Evolutionary conservation across 2,888 invertebrate species (phyloP), one percentile per base, ranked within the genome.

Genomic region (Drepanosiphum platanoidis): DNA sequence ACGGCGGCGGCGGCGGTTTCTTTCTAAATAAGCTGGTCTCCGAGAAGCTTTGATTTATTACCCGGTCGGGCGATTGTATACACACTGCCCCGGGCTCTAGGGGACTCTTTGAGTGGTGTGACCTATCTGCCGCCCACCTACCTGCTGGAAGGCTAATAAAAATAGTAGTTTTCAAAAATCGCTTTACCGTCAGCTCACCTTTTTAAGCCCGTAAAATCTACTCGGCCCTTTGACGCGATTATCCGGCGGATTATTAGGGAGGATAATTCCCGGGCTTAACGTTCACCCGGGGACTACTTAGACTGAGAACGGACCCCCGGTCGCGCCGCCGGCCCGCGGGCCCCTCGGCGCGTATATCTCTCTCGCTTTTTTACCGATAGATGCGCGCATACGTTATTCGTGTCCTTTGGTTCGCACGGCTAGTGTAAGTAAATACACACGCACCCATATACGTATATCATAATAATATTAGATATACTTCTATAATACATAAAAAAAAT

Each of bases 221-320:
- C 80, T 78, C 80, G 68, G 68, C 18, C 52, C 9, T 70, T 27
- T 70, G 80, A 80, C 70, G 80, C n/a, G 68, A 80, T 80, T 70
- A 80, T 34, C 78, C 64, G 64, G 30, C 13, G 42, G 42, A 78
- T 32, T 78, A 64, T 66, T 66, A 64, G 42, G 22, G 64, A 64
- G 39, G 30, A 66, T 66, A 42, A 66, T 66, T 78, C 52, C 27
- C 22, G 80, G 70, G 80, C 70, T 52, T 52, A 80, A 70, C 80
- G 80, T 80, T 70, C 80, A 27, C 34, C 70, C 36, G 80, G 80
- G 68, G 68, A 80, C 46, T 80, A 80, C 80, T 80, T 27, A 52
- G 70, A 36, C 18, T 22, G 32, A 2, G 30, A 13, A 52, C 52
- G 4, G 52, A 18, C 46, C 8, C n/a, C 58, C n/a, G 1, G 1